A percentile compares a stretch with the other conserved stretches of the same genome.
These are phyloP conservation scores for Caenorhabditis tropicalis DNA, from an alignment of 1,140 invertebrate species.

Conservation along the genomic window DNA sequence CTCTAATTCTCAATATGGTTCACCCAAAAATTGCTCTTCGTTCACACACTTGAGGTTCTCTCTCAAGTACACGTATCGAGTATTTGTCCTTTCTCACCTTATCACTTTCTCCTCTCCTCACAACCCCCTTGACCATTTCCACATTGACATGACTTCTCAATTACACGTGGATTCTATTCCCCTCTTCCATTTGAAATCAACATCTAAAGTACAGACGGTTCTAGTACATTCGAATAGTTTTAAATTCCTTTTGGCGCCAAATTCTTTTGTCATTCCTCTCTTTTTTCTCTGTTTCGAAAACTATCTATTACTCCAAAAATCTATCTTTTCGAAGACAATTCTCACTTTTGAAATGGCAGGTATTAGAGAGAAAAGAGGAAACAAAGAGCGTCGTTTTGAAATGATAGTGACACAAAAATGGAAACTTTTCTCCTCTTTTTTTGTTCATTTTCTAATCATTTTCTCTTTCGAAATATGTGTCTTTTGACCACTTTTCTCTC, in stretches of 20 bases:
- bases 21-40: no score
- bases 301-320: background rate
- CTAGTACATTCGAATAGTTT: no score
- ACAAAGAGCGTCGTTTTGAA: background rate
- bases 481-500: background rate
- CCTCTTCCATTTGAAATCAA: no score
- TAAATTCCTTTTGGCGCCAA: background rate
- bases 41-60: background rate
- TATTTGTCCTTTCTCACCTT: background rate
- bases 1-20: no score
- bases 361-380: background rate
- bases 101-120: no score
- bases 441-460: background rate
- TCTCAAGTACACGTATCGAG: background rate
- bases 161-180: no score
- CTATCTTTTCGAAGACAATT: background rate
- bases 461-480: background rate
- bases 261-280: background rate
- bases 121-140: background rate
- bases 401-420: slow-evolving; percentile 24
- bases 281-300: background rate
- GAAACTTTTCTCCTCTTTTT: background rate
- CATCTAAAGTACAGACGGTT: no score
- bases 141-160: no score
- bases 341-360: background rate